Evolutionary conservation across 2,113 vertebrate species (phyloP), one percentile per base, ranked within the genome.

Genomic region (Pseudonaja textilis): DNA sequence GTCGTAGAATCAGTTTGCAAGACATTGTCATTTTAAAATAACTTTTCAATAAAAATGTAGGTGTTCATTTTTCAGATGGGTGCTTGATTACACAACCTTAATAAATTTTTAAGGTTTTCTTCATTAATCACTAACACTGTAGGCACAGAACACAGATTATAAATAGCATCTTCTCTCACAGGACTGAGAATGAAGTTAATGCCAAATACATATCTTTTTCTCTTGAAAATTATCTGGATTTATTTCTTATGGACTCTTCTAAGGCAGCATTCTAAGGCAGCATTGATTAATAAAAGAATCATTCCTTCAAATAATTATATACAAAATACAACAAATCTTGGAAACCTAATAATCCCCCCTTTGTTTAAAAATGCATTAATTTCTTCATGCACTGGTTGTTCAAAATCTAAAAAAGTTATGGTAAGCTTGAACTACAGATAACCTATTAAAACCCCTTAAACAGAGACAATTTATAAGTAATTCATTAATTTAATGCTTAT

Each of bases 61-160:
- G 94, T 85, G 85, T 90, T 93, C 52, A 86, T 85, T 95, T 97
- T 96, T 93, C 94, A 94, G 88, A 20, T 90, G 95, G 93, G 25
- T 96, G 45, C 89, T 93, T 92, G 59, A 90, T 96, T 97, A 55
- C 89, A 96, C 94, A 96, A 94, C 89, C 93, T 97, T 95, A 95
- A 96, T 96, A 96, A 97, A 97, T 94, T 93, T n/a, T 90, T 89
- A 95, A 96, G 91, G 87, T 92, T 81, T 81, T 74, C 95, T 97
- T 97, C 93, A 96, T 97, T 96, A 96, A 96, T 97, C 96, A 92
- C 95, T 96, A 96, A 95, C 0, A 50, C 91, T 95, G 20, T 81
- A 95, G 93, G 93, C 86, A 93, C 91, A 94, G 94, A 91, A 57
- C 9, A 69, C 92, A 95, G 89, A 95, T 97, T 96, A 92, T 92